phyloP scores from a whole-genome alignment of 2,797 vertebrate genomes.

The Tenualosa thibaudeaui region DNA sequence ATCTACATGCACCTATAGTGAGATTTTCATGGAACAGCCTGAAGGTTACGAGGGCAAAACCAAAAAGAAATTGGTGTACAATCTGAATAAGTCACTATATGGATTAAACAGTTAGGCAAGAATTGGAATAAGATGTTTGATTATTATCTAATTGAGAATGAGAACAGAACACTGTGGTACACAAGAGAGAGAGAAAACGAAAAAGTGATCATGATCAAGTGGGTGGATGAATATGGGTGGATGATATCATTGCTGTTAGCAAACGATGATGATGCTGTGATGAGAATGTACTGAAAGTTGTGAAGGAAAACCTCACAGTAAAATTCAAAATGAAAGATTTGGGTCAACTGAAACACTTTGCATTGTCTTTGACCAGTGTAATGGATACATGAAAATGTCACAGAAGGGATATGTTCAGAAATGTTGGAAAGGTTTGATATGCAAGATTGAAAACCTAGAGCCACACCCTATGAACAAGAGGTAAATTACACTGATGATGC shows the following conservation, averaged over 20 bases:
- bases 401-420: slow-evolving; percentile 6
- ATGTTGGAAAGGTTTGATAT: slow-evolving; percentile 15
- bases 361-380: slow-evolving; percentile 4
- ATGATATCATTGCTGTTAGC: background rate
- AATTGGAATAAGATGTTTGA: too few relatives aligned
- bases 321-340: slow-evolving; percentile 25
- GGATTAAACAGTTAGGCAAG: too few relatives aligned
- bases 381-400: background rate
- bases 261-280: too few relatives aligned
- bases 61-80: too few relatives aligned
- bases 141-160: too few relatives aligned
- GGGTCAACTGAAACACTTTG: slow-evolving; percentile 25
- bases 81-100: too few relatives aligned
- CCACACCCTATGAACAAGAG: slow-evolving; percentile 21
- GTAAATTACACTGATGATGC: background rate
- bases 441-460: slow-evolving; percentile 16
- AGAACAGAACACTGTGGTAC: too few relatives aligned
- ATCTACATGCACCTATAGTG: background rate
- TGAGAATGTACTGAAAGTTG: slow-evolving; percentile 1
- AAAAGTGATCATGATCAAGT: background rate
- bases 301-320: background rate
- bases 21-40: too few relatives aligned
- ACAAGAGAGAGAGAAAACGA: background rate
- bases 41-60: too few relatives aligned
- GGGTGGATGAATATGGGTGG: background rate